A percentile compares a stretch with the other conserved stretches of the same genome.
These are phyloP conservation scores for Lagodon rhomboides DNA, from an alignment of 2,797 vertebrate species.

Conservation along the genomic window DNA sequence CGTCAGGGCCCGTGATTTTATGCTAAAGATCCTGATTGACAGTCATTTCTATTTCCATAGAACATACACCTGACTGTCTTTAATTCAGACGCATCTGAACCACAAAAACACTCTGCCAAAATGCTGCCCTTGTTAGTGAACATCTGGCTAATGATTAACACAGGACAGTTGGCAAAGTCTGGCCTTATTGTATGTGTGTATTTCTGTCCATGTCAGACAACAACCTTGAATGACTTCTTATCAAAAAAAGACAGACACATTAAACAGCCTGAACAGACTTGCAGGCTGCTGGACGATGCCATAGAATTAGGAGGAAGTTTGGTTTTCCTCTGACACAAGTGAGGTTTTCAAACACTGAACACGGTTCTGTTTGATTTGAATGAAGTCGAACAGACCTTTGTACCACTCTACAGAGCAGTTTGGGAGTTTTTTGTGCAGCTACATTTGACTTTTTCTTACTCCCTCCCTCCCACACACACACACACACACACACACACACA, in stretches of 20 bases:
- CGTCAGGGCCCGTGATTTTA: too few relatives aligned
- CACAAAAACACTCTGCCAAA: background rate
- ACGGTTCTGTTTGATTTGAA: too few relatives aligned
- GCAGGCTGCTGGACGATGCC: background rate
- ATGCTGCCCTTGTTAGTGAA: background rate
- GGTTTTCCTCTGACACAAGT: background rate
- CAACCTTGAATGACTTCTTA: background rate
- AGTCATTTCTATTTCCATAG: background rate
- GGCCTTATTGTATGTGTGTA: background rate
- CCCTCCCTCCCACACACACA: too few relatives aligned
- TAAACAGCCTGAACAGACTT: background rate
- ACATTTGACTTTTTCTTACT: too few relatives aligned
- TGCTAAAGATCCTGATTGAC: too few relatives aligned
- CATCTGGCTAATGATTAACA: slow-evolving; percentile 17
- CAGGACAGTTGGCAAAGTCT: background rate
- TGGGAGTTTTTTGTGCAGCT: too few relatives aligned
- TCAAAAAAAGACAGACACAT: background rate
- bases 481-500: too few relatives aligned
- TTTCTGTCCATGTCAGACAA: background rate
- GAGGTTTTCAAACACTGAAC: too few relatives aligned
- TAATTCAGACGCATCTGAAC: background rate
- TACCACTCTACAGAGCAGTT: too few relatives aligned
- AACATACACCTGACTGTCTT: background rate
- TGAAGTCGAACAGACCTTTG: too few relatives aligned
- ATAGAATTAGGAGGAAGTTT: background rate